phyloP scores from a whole-genome alignment of 2,113 vertebrate genomes.

The Nothocercus julius region DNA sequence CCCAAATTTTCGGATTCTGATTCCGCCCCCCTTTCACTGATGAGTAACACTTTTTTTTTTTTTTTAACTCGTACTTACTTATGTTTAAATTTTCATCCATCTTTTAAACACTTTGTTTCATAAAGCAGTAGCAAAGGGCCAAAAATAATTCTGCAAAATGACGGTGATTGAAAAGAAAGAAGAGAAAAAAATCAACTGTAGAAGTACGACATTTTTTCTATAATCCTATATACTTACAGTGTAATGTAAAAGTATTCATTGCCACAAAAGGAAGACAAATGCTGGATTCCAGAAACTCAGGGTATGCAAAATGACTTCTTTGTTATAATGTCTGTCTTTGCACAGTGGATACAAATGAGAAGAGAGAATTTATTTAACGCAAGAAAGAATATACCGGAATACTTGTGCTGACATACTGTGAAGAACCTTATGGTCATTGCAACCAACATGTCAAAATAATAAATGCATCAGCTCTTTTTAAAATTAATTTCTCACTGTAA shows the following conservation, averaged over 20 bases:
- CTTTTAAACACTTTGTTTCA: not conserved
- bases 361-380: slow-evolving; percentile 15
- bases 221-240: not conserved
- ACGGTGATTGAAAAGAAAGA: not conserved
- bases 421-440: not conserved
- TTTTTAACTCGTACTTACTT: not conserved
- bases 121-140: not conserved
- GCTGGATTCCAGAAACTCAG: not conserved
- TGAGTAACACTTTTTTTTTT: not conserved
- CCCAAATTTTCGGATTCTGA: not conserved
- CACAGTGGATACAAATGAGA: not conserved
- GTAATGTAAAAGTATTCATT: not conserved
- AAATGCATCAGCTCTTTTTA: not conserved
- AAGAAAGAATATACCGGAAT: slow-evolving; percentile 12
- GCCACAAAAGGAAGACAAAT: not conserved
- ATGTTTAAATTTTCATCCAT: not conserved
- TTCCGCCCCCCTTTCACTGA: not conserved
- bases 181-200: not conserved
- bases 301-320: not conserved
- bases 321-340: not conserved
- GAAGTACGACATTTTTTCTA: not conserved
- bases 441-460: not conserved
- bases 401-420: not conserved
- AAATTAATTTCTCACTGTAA: not conserved
- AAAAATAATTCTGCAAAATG: not conserved